Evolutionary conservation across 92 coral and sea anemone species (phyloP), one percentile per base, ranked within the genome.

Genomic region (Paramuricea clavata): DNA sequence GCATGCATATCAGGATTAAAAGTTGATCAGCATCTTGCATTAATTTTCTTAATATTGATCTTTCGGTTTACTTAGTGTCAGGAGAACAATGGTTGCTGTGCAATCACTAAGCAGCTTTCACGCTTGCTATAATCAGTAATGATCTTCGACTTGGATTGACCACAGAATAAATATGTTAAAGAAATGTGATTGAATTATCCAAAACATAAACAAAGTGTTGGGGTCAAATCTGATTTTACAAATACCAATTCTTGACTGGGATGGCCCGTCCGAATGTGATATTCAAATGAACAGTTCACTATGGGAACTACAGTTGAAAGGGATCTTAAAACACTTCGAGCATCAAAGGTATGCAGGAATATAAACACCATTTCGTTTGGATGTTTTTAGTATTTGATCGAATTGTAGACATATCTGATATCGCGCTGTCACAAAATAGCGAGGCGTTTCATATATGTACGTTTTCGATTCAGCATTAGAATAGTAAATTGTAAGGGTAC

Each of bases 281-380:
- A 30, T 16, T 36, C 32, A 72, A 36, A 36, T 31, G 82, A 26
- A 30, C 33, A 52, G 72, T 65, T 65, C 68, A 52, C 25, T 49
- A 76, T 76, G 82, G 67, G 82, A 33, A 76, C 82, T 15, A 81
- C 70, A 42, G 88, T 95, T 91, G 98, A 95, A 92, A 89, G 98
- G 81, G 98, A 95, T 68, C 88, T 95, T 23, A 92, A 92, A 82
- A 88, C 96, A 31, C 91, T 95, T 21, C 92, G 98, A 10, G 67
- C 95, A 74, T 95, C 98, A 21, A 91, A 93, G 94, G 98, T 95
- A 80, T 85, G 90, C 62, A 47, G 19, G 54, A n/a, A n/a, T n/a
- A n/a, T n/a, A n/a, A n/a, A n/a, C n/a, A n/a, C n/a, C n/a, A n/a
- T n/a, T n/a, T n/a, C n/a, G n/a, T n/a, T n/a, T n/a, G n/a, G n/a